phyloP scores from a whole-genome alignment of 1,140 invertebrate genomes.

The Bombus impatiens region DNA sequence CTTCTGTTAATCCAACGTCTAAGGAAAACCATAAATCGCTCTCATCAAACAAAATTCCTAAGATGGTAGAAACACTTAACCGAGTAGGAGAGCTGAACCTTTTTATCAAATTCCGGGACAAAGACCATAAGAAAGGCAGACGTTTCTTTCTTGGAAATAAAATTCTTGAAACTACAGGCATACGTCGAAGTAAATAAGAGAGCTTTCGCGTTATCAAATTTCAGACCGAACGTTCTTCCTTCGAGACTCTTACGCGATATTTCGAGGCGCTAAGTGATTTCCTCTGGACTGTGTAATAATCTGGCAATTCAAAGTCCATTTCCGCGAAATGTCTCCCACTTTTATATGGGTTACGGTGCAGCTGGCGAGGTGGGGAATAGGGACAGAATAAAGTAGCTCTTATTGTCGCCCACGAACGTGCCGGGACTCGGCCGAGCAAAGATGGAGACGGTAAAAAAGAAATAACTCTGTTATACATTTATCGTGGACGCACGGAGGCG shows the following conservation, averaged over 20 bases:
- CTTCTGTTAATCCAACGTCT: constrained; percentile 93
- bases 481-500: constrained; percentile 25
- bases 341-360: constrained; percentile 5
- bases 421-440: not conserved
- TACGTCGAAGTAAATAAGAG: not conserved
- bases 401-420: constrained; percentile 63
- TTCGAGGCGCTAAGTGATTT: constrained; percentile 45
- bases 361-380: not conserved
- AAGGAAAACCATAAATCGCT: constrained; percentile 24
- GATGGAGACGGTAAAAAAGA: constrained; percentile 45
- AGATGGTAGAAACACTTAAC: too few species aligned
- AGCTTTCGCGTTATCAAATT: not conserved
- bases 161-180: not conserved
- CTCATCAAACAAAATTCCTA: not conserved
- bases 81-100: too few species aligned
- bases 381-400: constrained; percentile 58
- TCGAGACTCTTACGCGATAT: not conserved
- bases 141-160: not conserved
- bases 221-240: not conserved
- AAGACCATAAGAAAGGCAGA: too few species aligned
- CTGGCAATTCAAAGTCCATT: constrained; percentile 77
- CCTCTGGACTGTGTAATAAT: constrained; percentile 59
- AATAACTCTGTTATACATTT: constrained; percentile 65
- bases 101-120: too few species aligned
- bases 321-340: constrained; percentile 61